Conservation (phyloP, 2,888 invertebrate species). For the Nomada goodeniana region DNA sequence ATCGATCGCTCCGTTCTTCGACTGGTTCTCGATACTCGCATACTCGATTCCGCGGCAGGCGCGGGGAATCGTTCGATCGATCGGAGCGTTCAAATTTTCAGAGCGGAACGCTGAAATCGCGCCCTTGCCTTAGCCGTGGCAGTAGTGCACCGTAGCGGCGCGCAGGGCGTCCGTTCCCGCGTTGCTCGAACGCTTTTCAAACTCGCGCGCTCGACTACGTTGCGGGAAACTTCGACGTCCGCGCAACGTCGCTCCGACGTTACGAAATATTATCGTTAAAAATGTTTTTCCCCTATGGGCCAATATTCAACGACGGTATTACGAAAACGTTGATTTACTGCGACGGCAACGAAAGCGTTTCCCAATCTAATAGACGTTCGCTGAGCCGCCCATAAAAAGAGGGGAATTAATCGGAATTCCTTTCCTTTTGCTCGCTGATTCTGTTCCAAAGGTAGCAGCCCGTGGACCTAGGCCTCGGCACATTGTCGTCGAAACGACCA, state of each 20-base stretch:
- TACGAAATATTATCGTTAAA: conserved; percentile 32
- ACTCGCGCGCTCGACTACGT: neutral
- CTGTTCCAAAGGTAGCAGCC: conserved; percentile 19
- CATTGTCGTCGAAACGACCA: neutral
- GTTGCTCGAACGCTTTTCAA: conserved; percentile 16
- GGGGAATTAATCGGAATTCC: conserved; percentile 38
- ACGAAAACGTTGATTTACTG: conserved; percentile 57
- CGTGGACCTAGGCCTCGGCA: neutral
- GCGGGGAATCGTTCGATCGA: conserved; percentile 15
- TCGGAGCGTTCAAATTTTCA: conserved; percentile 25
- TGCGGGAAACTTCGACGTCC: neutral
- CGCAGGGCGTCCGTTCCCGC: conserved; percentile 20
- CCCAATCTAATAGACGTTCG: conserved; percentile 40
- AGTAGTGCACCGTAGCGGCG: conserved; percentile 57
- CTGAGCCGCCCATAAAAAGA: conserved; percentile 2
- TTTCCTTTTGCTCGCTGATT: conserved; percentile 40
- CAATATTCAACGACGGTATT: conserved; percentile 18
- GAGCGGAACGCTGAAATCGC: conserved; percentile 60
- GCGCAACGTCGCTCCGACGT: neutral
- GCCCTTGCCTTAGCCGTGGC: conserved; percentile 53
- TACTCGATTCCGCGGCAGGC: too few relatives aligned
- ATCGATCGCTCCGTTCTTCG: neutral
- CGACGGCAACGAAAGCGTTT: conserved; percentile 48
- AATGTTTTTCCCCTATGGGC: conserved; percentile 25
- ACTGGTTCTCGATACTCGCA: neutral